Base-by-base conservation (phyloP, 2,113 vertebrate species). In the Prionailurus bengalensis region DNA sequence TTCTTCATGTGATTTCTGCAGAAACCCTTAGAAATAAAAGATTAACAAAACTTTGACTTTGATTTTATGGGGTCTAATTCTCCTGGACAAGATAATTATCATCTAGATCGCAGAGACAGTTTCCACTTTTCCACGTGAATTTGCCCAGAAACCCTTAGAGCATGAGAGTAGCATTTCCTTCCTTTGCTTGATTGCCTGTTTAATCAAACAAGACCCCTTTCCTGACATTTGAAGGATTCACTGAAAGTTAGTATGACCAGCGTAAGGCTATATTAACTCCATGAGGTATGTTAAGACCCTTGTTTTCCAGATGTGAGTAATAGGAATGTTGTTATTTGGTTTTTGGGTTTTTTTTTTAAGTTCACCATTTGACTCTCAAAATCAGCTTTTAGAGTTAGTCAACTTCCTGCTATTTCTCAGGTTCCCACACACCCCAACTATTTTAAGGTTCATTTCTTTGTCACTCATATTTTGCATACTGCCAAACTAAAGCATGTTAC, bases 371-470 rank as follows among this genome's bases (percentile, higher is more conserved):
- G 83, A 78, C 73, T 94, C 31, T 74, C 45, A 79, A 78, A 90
- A 85, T 71, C 4, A 87, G 33, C 65, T 29, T 73, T 92, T 65
- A 91, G 53, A 90, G 36, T 92, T 70, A 66, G 74, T 79, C 48
- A 84, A 84, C 51, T 97, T 91, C 91, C 78, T 91, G 76, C 16
- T 70, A 61, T 71, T 73, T 82, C 78, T 74, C 66, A 81, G n/a
- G n/a, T 85, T 81, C 76, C 21, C n/a, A 82, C 45, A 71, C 23
- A 92, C 9, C 36, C 31, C 33, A 17, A 84, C 71, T 58, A 51
- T 76, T 83, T 97, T 65, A 89, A 81, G n/a, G 51, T 36, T 63
- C 53, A 83, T 4, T 31, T 85, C 53, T 42, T 42, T 78, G 80
- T 15, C 89, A 31, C 6, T 96, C 70, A 74, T 33, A 81, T 79